phyloP scores from a whole-genome alignment of 2,888 invertebrate species.

The Bombyx huttoni region DNA sequence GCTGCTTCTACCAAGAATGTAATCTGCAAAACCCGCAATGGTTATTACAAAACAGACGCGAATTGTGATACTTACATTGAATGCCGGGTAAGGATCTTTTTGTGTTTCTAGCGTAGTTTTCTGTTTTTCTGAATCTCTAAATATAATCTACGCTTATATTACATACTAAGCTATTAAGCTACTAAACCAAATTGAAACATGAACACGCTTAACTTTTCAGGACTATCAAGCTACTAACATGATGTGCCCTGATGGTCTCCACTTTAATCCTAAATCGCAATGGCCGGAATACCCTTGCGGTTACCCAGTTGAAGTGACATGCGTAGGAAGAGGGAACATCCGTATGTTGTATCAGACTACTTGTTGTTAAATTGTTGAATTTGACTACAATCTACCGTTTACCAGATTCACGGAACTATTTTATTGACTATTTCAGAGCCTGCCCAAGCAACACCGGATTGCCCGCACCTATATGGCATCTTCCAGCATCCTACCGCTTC shows the following conservation, averaged over 20 bases:
- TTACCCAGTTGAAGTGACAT: constrained; percentile 85
- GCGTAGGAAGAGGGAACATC: constrained; percentile 72
- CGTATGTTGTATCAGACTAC: constrained; percentile 59
- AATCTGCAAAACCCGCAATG: constrained; percentile 61
- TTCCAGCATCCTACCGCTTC: constrained; percentile 54
- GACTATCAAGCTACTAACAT: constrained; percentile 77
- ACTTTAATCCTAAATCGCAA: constrained; percentile 77
- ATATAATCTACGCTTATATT: too few relatives aligned
- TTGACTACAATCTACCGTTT: too few relatives aligned
- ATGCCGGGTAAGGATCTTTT: constrained; percentile 58
- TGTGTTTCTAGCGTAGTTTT: background rate
- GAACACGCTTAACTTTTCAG: constrained; percentile 7
- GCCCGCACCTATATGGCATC: constrained; percentile 86
- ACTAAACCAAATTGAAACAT: too few relatives aligned
- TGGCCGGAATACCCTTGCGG: constrained; percentile 81
- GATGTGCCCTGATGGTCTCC: constrained; percentile 83
- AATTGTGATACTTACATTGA: constrained; percentile 81
- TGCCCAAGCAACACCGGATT: constrained; percentile 76
- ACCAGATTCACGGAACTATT: too few relatives aligned
- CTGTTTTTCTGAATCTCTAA: background rate
- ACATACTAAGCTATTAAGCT: background rate
- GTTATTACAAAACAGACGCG: constrained; percentile 71
- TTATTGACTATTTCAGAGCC: constrained; percentile 56
- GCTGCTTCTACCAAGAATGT: constrained; percentile 1
- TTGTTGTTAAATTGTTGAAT: too few relatives aligned